These are phyloP conservation scores for Orbicella faveolata DNA, from an alignment of 64 coral and sea anemone genomes.

Conservation along the genomic window DNA sequence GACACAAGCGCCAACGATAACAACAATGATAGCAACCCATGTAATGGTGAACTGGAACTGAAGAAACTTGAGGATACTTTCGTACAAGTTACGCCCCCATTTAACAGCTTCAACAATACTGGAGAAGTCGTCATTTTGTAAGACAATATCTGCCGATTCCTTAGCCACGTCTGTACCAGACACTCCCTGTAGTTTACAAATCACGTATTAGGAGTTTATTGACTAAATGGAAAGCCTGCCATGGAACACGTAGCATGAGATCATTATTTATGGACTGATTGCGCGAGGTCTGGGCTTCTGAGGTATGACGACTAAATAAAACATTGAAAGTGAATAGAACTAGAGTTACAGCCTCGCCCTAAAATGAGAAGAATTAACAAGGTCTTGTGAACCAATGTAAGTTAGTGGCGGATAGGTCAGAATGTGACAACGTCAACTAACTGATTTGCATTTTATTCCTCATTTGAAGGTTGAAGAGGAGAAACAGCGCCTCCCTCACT, in stretches of 20 bases:
- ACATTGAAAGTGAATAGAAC: no score
- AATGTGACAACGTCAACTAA: no score
- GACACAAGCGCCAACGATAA: conserved; percentile 70
- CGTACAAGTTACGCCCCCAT: conserved; percentile 87
- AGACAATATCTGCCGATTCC: conserved; percentile 73
- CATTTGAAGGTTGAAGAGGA: no score
- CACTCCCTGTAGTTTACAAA: conserved; percentile 55
- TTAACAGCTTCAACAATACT: conserved; percentile 78
- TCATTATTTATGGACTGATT: not conserved
- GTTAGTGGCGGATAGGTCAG: no score
- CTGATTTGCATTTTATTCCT: no score
- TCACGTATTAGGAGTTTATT: not conserved
- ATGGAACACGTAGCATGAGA: not conserved
- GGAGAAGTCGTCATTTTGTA: conserved; percentile 79
- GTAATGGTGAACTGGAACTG: conserved; percentile 84
- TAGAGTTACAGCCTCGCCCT: no score
- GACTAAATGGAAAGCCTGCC: not conserved
- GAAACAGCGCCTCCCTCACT: no score
- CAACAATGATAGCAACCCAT: conserved; percentile 81
- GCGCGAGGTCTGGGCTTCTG: no score
- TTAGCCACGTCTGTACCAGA: conserved; percentile 82
- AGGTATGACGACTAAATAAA: no score
- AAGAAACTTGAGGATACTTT: conserved; percentile 82
- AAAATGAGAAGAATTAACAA: no score
- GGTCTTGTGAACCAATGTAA: no score